Base-by-base conservation (phyloP, 2,797 vertebrate genomes). In the Knipowitschia caucasica region DNA sequence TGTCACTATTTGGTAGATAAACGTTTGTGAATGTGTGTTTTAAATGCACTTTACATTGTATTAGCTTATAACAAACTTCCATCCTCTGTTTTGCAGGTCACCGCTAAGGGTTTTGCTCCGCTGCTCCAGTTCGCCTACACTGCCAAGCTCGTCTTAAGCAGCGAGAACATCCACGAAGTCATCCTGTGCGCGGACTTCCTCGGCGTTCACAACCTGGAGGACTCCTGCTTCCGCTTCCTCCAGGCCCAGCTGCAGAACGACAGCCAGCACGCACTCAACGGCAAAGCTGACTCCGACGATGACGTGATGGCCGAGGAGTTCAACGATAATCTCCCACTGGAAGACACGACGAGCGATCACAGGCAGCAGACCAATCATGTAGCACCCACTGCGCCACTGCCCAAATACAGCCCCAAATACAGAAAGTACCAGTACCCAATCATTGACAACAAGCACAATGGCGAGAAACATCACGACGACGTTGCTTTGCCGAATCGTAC, bases 121-220 rank as follows among this genome's bases (percentile, higher is more conserved):
- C 89, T 98, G 81, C 81, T 98, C 44, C 94, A 98, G 91, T 98
- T 98, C 51, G 95, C 95, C 86, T 98, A 98, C 90, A 98, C 95
- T 42, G 95, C 94, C 77, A 96, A 95, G 89, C 89, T 98, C 77
- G 86, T 96, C 59, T 89, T 98, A 83, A 95, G 92, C 86, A 88
- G 83, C 64, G 93, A 96, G 40, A 96, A 96, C 86, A 95, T 98
- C 85, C 93, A 93, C 35, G 95, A 96, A 77, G 94, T 98, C 80
- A 93, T 97, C 84, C 89, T 91, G 81, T 97, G 95, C 0, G 94
- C 94, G 0, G 92, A 96, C 64, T 91, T 94, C 77, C 90, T 98
- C 62, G 94, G 94, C 58, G 92, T 98, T 84, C 92, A 95, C 87
- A 96, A 97, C 79, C 82, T 98, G 74, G 94, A 97, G 85, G 95